Base-by-base conservation (phyloP, 53 echinoderm and acorn worm genomes). In the Temnopleurus reevesii region DNA sequence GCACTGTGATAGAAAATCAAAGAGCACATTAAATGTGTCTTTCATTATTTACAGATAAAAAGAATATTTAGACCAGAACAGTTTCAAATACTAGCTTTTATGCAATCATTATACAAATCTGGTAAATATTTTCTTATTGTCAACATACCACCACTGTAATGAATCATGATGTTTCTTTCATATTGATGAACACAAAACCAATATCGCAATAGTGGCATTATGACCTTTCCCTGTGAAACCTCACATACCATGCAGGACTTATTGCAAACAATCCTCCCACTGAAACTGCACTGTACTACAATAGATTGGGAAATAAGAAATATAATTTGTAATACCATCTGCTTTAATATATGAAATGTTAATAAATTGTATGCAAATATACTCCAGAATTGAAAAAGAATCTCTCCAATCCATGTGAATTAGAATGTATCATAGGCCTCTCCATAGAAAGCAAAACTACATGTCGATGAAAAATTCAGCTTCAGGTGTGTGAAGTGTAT, bases 191-290 rank as follows among this genome's bases (percentile, higher is more conserved):
- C 17, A 53, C 21, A 79, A 7, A 21, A 17, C 79, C 29, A 47
- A 7, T 46, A 76, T 9, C 25, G 26, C 13, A 51, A 47, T 25
- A 47, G 15, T 47, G 79, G 79, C 79, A 47, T 79, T 47, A 27
- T 79, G 79, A 79, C 79, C 79, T 79, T 51, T 47, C 28, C 51
- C 79, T 51, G 46, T 51, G 51, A 79, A 49, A 79, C 79, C 79
- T 55, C 81, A 31, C 82, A 82, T 55, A 33, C 53, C 82, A 82
- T 55, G n/a, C 82, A 34, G 55, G 55, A 55, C 33, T 55, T 29
- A 55, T 82, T 53, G 55, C 82, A 82, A 82, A 82, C 35, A 35
- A 82, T 47, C 82, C 82, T 34, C 82, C 82, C 82, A 82, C 82
- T 19, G 79, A 66, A 38, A 41, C 66, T 66, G 33, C 24, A 66